phyloP scores from a whole-genome alignment of 2,888 invertebrate genomes.

The Leucozona laternaria region DNA sequence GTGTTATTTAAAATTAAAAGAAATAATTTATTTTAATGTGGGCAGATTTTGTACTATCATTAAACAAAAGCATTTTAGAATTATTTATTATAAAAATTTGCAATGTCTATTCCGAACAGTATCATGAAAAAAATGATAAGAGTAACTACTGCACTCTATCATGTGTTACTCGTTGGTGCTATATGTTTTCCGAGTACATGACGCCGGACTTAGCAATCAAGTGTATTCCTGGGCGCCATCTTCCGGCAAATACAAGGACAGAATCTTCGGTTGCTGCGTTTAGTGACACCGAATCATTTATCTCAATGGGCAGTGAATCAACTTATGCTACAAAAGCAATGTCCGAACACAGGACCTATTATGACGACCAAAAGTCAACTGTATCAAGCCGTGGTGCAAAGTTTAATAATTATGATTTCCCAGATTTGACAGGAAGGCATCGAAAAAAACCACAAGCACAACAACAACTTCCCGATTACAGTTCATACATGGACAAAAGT shows the following conservation, averaged over 20 bases:
- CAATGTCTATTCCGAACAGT: too few relatives aligned
- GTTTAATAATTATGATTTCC: constrained; percentile 52
- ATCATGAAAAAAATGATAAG: constrained; percentile 82
- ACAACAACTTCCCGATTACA: constrained; percentile 1
- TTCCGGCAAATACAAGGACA: constrained; percentile 79
- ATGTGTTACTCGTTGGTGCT: constrained; percentile 83
- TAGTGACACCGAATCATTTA: constrained; percentile 67
- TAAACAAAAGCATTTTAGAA: too few relatives aligned
- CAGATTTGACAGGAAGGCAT: constrained; percentile 26
- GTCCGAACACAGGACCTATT: constrained; percentile 76
- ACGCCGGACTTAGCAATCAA: constrained; percentile 83
- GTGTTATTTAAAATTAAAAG: too few relatives aligned
- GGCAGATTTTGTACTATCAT: too few relatives aligned
- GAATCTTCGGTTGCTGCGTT: background rate
- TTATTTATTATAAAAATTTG: too few relatives aligned
- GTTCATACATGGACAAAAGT: constrained; percentile 51
- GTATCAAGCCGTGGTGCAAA: constrained; percentile 52
- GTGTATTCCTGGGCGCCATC: constrained; percentile 83
- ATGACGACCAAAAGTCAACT: constrained; percentile 76
- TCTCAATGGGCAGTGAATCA: constrained; percentile 76
- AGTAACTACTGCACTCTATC: constrained; percentile 83
- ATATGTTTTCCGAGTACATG: constrained; percentile 84
- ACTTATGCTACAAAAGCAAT: constrained; percentile 76
- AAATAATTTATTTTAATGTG: too few relatives aligned
- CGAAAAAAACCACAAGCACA: constrained; percentile 48